Percentiles rank a stretch among this genome's conserved stretches.
Conservation (phyloP, 2,797 vertebrate species). For the Tinamus major region DNA sequence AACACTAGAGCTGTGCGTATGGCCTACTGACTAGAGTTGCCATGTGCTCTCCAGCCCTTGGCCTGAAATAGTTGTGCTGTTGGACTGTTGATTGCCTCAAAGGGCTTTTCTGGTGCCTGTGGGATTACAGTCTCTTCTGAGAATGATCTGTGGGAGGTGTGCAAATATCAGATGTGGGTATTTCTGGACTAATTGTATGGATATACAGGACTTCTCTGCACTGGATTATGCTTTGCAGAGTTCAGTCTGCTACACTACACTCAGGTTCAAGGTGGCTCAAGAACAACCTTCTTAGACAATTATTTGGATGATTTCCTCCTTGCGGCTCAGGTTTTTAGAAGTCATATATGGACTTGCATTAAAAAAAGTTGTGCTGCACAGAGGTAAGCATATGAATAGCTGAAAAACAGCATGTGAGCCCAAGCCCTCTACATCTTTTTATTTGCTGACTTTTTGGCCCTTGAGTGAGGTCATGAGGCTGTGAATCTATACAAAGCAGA, state of each 20-base stretch:
- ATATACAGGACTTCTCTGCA: not conserved
- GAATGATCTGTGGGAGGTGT: not conserved
- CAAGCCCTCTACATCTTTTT: not conserved
- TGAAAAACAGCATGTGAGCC: not conserved
- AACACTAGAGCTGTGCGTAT: not conserved
- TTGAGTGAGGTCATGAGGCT: not conserved
- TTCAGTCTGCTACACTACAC: not conserved
- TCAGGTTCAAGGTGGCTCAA: not conserved
- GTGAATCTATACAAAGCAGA: not conserved
- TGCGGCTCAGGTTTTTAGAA: not conserved
- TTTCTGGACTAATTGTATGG: not conserved
- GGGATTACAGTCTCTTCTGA: not conserved
- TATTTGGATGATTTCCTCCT: not conserved
- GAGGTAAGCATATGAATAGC: not conserved
- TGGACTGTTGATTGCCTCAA: fast-evolving
- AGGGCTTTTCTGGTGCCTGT: not conserved
- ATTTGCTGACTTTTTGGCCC: not conserved
- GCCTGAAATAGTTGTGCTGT: not conserved
- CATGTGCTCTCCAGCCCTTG: not conserved
- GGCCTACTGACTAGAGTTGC: not conserved
- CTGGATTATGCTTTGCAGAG: not conserved
- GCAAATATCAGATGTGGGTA: not conserved
- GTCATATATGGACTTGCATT: not conserved
- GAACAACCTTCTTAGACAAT: not conserved
- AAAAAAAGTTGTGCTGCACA: not conserved